These are phyloP conservation scores for Philopedon plagiatum DNA, from an alignment of 2,888 invertebrate species.

Conservation along the genomic window DNA sequence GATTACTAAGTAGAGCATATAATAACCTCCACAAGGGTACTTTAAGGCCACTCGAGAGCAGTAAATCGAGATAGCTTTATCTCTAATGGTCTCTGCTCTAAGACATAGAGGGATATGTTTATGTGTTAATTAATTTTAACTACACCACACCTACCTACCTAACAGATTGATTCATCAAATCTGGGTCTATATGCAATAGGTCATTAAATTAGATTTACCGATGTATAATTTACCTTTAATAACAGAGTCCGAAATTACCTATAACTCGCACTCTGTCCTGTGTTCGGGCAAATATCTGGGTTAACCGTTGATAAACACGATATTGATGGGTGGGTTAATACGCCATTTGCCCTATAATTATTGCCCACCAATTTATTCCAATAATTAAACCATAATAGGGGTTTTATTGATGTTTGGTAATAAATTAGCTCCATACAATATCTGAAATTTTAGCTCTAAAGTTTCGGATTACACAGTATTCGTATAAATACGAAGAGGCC, in stretches of 20 bases:
- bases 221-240: slow-evolving; percentile 11
- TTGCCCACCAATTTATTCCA: slow-evolving; percentile 4
- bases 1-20: too few relatives aligned
- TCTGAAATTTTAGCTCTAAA: not conserved
- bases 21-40: too few relatives aligned
- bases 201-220: slow-evolving; percentile 7
- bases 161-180: slow-evolving; percentile 1
- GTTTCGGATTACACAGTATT: not conserved
- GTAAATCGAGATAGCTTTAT: too few relatives aligned
- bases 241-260: not conserved
- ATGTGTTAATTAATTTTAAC: not conserved
- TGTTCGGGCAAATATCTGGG: not conserved
- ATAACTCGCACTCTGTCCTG: not conserved
- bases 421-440: not conserved
- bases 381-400: slow-evolving; percentile 11
- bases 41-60: too few relatives aligned
- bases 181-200: not conserved
- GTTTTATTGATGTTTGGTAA: not conserved
- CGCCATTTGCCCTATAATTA: slow-evolving; percentile 3
- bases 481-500: too few relatives aligned
- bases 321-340: slow-evolving; percentile 7
- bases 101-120: not conserved
- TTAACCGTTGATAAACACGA: slow-evolving; percentile 20
- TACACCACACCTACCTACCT: not conserved
- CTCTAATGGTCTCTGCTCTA: not conserved